Evolutionary conservation across 1,140 invertebrate species (phyloP), one percentile per base, ranked within the genome.

Genomic region (Cyclargus thomasi): DNA sequence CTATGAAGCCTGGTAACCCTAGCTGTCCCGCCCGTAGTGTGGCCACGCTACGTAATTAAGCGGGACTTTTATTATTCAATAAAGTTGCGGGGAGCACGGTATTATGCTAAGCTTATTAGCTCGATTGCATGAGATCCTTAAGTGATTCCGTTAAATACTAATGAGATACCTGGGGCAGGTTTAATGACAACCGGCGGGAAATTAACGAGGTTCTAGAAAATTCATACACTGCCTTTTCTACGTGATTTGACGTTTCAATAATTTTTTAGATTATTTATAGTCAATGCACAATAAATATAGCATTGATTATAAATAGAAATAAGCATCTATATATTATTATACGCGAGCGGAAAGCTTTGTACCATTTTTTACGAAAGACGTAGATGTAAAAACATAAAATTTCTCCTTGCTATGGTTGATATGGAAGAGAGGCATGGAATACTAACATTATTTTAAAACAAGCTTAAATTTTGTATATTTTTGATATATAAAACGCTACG

Each of bases 51-150:
- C 18, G 55, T 20, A 59, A 59, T 59, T 59, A 59, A 59, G 4
- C 20, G 55, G 17, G 18, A 20, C 55, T 59, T 59, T 59, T 59
- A 55, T 59, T 59, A 59, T 59, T 59, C 18, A 59, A 55, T 55
- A 55, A 17, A 55, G n/a, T 55, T 17, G 53, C 53, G 17, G 39
- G 29, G 18, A 59, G 55, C 20, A 20, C 17, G 17, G 20, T 21
- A 59, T 59, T 20, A 59, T 20, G 17, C 10, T 59, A 11, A 59
- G 55, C 55, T 59, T 59, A 59, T 59, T 11, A 20, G 55, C 55
- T 59, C 18, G 20, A 59, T 20, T 59, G 39, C 55, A 18, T 21
- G 10, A 59, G 55, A 59, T 21, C 17, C 55, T 59, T 21, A 18
- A 20, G 55, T 20, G 55, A 11, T 20, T 20, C 39, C 39, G 39